Conservation (phyloP, 2,113 vertebrate genomes). For the Natator depressus region DNA sequence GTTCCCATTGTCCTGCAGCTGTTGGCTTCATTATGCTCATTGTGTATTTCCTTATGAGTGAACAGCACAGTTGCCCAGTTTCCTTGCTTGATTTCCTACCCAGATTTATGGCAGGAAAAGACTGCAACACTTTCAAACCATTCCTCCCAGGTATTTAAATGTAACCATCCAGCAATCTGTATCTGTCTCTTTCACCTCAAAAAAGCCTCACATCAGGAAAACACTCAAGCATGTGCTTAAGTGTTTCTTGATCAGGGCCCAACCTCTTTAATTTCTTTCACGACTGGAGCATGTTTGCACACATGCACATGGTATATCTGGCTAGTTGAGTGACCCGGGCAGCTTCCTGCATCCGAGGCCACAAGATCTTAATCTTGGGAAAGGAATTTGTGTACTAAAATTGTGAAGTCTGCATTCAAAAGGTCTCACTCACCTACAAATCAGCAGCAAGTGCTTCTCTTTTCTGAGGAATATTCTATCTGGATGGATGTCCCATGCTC, state of each 20-base stretch:
- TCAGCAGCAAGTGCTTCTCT: background rate
- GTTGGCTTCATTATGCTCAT: slow-evolving; percentile 54
- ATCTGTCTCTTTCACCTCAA: background rate
- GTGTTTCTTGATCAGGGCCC: background rate
- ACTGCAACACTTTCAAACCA: slow-evolving; percentile 34
- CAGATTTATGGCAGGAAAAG: slow-evolving; percentile 53
- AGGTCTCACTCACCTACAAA: background rate
- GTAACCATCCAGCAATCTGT: background rate
- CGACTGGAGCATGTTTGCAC: background rate
- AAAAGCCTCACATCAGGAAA: background rate
- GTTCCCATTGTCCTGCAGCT: slow-evolving; percentile 78
- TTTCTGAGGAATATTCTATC: background rate
- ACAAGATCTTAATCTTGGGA: slow-evolving; percentile 20
- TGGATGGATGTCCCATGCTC: background rate
- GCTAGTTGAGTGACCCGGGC: background rate
- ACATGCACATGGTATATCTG: background rate
- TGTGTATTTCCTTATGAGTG: slow-evolving; percentile 71
- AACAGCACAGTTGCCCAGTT: slow-evolving; percentile 57
- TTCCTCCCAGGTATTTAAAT: slow-evolving; percentile 20
- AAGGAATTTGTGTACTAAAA: background rate
- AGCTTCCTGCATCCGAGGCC: slow-evolving; percentile 25
- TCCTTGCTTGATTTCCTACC: slow-evolving; percentile 77
- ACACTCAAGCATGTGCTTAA: background rate
- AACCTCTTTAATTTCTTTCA: background rate
- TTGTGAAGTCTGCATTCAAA: background rate